Base-by-base conservation (phyloP, 2,113 vertebrate genomes). In the Bungarus multicinctus region DNA sequence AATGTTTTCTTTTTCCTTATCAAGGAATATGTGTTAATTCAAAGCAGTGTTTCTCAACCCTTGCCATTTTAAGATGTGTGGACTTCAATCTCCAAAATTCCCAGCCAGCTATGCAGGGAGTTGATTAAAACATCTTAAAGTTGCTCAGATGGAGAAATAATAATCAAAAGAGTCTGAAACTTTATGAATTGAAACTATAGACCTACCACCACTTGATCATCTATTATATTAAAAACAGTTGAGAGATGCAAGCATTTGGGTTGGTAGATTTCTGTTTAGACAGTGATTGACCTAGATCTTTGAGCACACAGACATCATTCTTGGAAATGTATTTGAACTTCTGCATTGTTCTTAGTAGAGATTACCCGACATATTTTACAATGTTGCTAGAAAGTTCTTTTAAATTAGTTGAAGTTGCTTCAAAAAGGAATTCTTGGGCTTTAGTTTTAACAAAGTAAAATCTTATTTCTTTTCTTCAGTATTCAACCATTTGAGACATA, bases 181-280 rank as follows among this genome's bases (percentile, higher is more conserved):
- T 11, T 64, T 47, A 52, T 12, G 30, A 27, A 22, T 27, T 10
- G 20, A 81, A 69, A 90, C 45, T 50, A 34, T n/a, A 34, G 18
- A 20, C 12, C 23, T 91, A 50, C 22, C 20, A 47, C 43, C n/a
- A 2, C 5, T 95, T 94, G 94, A 96, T 97, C 94, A 94, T 91
- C 96, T 94, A 92, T 97, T 94, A 81, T 94, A 95, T 96, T 95
- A 95, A 95, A 96, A 96, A 95, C 93, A 95, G 94, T 94, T 95
- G 94, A 96, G 93, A 94, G 95, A 95, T 95, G 95, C 94, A 97
- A 93, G 90, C 94, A 94, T 95, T 94, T 94, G 88, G 94, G 90
- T 90, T 95, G 90, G 95, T 95, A 95, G 95, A 97, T 95, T 93
- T 50, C 58, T 95, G 95, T 93, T 95, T 92, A 5, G 87, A 20